Evolutionary conservation across 37 sponge, comb jelly and placozoan genomes (phyloP).

Genomic region (Agelas oroides): DNA sequence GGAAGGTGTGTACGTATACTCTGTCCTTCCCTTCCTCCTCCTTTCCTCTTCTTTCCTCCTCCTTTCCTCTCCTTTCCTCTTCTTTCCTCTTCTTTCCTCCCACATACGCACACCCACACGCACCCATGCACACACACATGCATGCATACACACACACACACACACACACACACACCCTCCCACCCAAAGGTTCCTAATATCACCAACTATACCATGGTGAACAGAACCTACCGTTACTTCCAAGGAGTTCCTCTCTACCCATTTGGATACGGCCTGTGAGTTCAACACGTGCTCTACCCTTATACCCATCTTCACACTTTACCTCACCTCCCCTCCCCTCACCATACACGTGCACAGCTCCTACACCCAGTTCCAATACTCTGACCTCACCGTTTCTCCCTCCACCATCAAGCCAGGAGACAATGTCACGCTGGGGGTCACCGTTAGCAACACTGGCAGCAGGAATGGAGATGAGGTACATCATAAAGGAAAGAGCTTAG

Average conservation of each 20-base stretch:
- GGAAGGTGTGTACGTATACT: too few species aligned
- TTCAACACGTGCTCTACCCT: too few species aligned
- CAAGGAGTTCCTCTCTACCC: constrained; percentile 50
- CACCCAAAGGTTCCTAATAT: constrained; percentile 50
- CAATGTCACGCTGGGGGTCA: constrained; percentile 40
- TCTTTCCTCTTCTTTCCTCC: too few species aligned
- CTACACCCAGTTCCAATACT: constrained; percentile 54
- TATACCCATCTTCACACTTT: too few species aligned
- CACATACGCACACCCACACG: too few species aligned
- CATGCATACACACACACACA: too few species aligned
- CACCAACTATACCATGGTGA: constrained; percentile 67
- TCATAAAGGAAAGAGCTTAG: not conserved
- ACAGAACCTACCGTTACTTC: constrained; percentile 71
- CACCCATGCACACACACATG: too few species aligned
- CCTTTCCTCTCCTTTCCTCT: too few species aligned
- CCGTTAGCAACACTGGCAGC: constrained; percentile 53
- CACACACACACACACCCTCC: not conserved
- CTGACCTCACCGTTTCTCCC: constrained; percentile 21
- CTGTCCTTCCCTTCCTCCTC: too few species aligned
- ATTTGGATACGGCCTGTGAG: constrained; percentile 77
- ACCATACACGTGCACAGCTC: constrained; percentile 18
- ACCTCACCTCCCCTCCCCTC: too few species aligned
- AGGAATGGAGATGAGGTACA: constrained; percentile 54
- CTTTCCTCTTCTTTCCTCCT: too few species aligned
- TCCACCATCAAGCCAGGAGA: constrained; percentile 16